These are phyloP conservation scores for Sinocyclocheilus anophthalmus DNA, from an alignment of 2,113 vertebrate species.

Conservation along the genomic window DNA sequence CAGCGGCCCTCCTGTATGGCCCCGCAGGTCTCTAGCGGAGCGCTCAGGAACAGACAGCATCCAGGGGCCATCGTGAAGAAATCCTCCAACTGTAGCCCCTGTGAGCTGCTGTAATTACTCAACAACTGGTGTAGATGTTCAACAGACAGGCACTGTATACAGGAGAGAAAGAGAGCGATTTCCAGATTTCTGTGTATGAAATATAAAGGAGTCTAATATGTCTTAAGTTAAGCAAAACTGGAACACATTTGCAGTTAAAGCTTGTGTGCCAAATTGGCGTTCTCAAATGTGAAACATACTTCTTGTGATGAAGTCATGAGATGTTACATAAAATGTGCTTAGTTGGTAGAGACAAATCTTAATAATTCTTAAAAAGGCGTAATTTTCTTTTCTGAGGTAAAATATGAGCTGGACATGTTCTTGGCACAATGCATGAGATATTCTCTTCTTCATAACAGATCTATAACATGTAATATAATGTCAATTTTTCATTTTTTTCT, in stretches of 20 bases:
- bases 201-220: neutral
- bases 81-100: slow-evolving; percentile 54
- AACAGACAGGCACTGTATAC: slow-evolving; percentile 28
- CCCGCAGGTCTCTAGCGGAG: slow-evolving; percentile 63
- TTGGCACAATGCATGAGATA: neutral
- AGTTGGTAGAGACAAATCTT: neutral
- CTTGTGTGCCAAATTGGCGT: neutral
- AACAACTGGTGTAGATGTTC: slow-evolving; percentile 67
- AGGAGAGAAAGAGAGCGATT: neutral
- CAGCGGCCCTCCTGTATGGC: slow-evolving; percentile 59
- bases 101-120: slow-evolving; percentile 44
- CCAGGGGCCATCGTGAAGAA: slow-evolving; percentile 66
- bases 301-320: neutral
- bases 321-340: neutral
- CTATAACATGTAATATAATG: neutral
- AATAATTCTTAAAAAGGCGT: neutral
- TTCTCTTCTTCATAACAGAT: neutral
- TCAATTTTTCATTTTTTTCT: neutral
- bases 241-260: neutral
- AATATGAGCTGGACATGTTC: neutral
- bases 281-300: neutral
- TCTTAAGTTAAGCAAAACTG: neutral
- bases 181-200: neutral
- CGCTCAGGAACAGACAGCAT: slow-evolving; percentile 66
- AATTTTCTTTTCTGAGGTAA: neutral